Conservation (phyloP, 2,888 invertebrate genomes). For the Teinopalpus imperialis region DNA sequence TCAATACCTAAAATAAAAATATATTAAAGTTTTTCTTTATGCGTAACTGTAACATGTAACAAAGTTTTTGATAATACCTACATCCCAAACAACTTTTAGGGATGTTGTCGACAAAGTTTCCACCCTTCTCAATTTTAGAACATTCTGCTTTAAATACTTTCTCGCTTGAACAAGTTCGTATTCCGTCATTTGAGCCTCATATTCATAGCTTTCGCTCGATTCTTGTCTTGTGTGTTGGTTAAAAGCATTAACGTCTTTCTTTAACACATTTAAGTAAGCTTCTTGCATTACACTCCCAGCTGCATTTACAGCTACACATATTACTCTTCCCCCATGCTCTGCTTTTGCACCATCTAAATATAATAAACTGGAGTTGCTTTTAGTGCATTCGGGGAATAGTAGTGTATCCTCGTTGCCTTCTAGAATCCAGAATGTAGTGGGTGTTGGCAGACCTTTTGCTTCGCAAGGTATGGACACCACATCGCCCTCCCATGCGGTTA, state of each 20-base stretch:
- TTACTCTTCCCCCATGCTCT: conserved; percentile 74
- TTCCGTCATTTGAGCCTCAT: conserved; percentile 82
- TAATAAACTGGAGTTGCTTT: conserved; percentile 72
- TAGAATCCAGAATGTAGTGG: conserved; percentile 97
- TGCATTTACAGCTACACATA: conserved; percentile 76
- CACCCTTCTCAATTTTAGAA: conserved; percentile 87
- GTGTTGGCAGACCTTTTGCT: conserved; percentile 95
- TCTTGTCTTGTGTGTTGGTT: conserved; percentile 56
- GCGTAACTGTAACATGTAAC: not conserved
- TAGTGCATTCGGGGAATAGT: conserved; percentile 75
- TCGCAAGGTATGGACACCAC: conserved; percentile 95
- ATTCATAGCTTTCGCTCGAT: conserved; percentile 58
- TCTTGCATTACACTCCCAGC: conserved; percentile 78
- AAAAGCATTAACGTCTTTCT: conserved; percentile 66
- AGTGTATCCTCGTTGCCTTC: conserved; percentile 91
- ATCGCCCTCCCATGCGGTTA: conserved; percentile 92
- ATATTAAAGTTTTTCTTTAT: not conserved
- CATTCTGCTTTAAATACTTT: conserved; percentile 89
- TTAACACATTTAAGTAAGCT: conserved; percentile 72
- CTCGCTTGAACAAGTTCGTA: conserved; percentile 90
- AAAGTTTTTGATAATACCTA: conserved; percentile 62
- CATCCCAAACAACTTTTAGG: conserved; percentile 91
- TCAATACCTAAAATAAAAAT: conserved; percentile 61
- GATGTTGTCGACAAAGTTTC: conserved; percentile 88
- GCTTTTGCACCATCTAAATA: conserved; percentile 70